phyloP scores from a whole-genome alignment of 2,797 vertebrate genomes.

The Catamblyrhynchus diadema region DNA sequence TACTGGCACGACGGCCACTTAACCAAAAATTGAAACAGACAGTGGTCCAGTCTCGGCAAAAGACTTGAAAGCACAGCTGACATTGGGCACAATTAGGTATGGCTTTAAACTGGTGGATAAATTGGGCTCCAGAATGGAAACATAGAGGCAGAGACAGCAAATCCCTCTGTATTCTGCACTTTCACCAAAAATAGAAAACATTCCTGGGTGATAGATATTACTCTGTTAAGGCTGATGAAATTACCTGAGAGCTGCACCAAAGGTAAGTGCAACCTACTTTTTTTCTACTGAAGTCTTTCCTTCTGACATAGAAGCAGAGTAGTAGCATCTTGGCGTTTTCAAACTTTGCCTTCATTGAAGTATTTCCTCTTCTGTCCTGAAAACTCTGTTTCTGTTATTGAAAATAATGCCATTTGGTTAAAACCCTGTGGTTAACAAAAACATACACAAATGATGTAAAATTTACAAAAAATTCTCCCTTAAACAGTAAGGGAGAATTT shows the following conservation, averaged over 20 bases:
- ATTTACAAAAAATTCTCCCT: no score
- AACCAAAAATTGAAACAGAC: neutral
- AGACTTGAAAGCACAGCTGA: neutral
- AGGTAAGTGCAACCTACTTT: neutral
- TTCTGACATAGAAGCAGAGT: neutral
- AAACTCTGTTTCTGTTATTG: neutral
- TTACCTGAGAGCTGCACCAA: neutral
- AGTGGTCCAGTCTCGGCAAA: neutral
- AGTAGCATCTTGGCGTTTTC: neutral
- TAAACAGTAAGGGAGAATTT: neutral
- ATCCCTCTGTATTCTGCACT: neutral
- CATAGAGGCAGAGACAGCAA: neutral
- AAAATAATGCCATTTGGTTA: neutral
- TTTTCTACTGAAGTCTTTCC: neutral
- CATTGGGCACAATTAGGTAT: fast-evolving
- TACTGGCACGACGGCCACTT: neutral
- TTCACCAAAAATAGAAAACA: neutral
- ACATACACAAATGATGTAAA: no score
- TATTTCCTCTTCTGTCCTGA: neutral
- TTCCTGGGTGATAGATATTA: neutral
- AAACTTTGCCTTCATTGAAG: neutral
- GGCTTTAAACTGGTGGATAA: neutral
- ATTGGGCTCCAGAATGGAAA: neutral
- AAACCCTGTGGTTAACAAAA: neutral
- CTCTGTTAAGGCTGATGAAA: neutral